phyloP scores from a whole-genome alignment of 2,797 vertebrate genomes.

The Microcaecilia unicolor region DNA sequence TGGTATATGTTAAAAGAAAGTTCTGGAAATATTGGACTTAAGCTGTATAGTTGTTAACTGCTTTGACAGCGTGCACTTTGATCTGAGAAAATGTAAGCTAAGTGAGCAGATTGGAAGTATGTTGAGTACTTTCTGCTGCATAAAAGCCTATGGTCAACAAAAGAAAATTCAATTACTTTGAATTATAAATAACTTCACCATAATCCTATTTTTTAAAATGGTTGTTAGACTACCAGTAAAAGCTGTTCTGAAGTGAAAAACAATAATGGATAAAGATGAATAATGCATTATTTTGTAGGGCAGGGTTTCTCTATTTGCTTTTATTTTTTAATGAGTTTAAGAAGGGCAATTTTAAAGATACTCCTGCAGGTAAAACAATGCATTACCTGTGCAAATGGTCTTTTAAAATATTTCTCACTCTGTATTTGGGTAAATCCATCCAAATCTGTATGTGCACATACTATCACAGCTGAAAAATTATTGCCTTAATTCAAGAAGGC shows the following conservation, averaged over 20 bases:
- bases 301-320: too few relatives aligned
- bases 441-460: too few relatives aligned
- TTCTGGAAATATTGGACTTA: conserved; percentile 8
- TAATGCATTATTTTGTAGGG: neutral
- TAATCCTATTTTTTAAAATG: conserved; percentile 1
- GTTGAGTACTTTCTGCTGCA: neutral
- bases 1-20: conserved; percentile 6
- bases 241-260: neutral
- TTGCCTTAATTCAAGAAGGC: too few relatives aligned
- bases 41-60: neutral
- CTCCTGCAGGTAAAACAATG: too few relatives aligned
- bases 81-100: conserved; percentile 10
- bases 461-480: too few relatives aligned
- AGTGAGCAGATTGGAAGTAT: neutral
- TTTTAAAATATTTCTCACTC: too few relatives aligned
- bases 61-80: conserved; percentile 6
- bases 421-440: too few relatives aligned
- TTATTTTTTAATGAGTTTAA: too few relatives aligned
- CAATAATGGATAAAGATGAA: neutral
- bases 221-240: neutral
- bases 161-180: neutral
- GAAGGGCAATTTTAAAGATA: too few relatives aligned
- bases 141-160: neutral
- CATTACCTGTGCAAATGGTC: too few relatives aligned
- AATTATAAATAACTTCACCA: neutral